Base-by-base conservation (phyloP, 2,113 vertebrate genomes). In the Oplegnathus fasciatus region DNA sequence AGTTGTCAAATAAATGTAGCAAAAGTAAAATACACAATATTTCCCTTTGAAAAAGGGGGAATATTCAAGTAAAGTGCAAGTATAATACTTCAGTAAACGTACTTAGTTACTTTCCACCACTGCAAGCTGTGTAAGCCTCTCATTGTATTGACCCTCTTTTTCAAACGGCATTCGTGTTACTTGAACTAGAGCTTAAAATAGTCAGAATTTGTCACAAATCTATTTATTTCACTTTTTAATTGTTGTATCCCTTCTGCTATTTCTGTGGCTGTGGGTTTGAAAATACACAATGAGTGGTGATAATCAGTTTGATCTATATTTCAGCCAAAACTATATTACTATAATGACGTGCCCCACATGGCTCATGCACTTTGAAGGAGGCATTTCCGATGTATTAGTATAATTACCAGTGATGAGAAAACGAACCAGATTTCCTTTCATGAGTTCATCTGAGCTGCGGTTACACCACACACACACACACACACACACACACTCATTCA, bases 371-470 rank as follows among this genome's bases (percentile, higher is more conserved):
- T 97, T 97, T 97, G 96, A 96, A 97, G 95, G 94, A 97, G 95
- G 97, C 95, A 96, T 97, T 98, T 97, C 96, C 95, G 30, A 96
- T 96, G 95, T 97, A 96, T 97, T 97, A 97, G 96, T 97, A 96
- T 97, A 98, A 98, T 98, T 98, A 97, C 94, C 96, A 95, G 96
- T 96, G 97, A 97, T 97, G 97, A 97, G 96, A 97, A 98, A 98
- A 97, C 95, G 96, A 97, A 96, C 96, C 96, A 96, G 96, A 98
- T 98, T 97, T 97, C 95, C 96, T 97, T 96, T 97, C 96, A 94
- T 91, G 95, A 97, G 96, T 97, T 98, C 96, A 97, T 97, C 96
- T 96, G 95, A 96, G 95, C 95, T 96, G 32, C 92, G 4, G 95
- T 94, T 95, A 96, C 96, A 97, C 96, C 9, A 57, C 46, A 34